Percentiles rank a stretch among this genome's conserved stretches.
phyloP scores from a whole-genome alignment of 2,797 vertebrate genomes.

The Margarornis squamiger region DNA sequence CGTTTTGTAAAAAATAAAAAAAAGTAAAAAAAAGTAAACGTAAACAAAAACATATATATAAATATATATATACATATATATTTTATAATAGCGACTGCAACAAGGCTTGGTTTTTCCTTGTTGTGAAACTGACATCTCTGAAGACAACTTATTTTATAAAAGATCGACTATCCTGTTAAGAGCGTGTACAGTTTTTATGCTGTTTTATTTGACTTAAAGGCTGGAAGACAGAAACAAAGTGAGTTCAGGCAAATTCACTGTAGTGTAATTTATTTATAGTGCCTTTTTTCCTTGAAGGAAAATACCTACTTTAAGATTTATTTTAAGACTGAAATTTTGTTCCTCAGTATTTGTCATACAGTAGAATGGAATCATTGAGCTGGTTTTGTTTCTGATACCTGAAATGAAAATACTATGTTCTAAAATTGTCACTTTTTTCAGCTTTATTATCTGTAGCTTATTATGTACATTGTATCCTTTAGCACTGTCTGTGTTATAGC shows the following conservation, averaged over 20 bases:
- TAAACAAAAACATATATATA: conserved; percentile 75
- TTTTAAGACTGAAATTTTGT: conserved; percentile 96
- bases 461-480: conserved; percentile 84
- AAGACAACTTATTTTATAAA: conserved; percentile 85
- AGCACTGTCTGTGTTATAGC: conserved; percentile 79
- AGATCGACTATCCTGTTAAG: conserved; percentile 84
- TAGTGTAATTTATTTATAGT: conserved; percentile 99
- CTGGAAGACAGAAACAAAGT: conserved; percentile 98
- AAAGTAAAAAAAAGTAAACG: conserved; percentile 75
- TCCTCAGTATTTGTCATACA: conserved; percentile 94
- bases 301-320: conserved; percentile 93
- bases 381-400: conserved; percentile 92
- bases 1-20: conserved; percentile 81
- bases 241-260: conserved; percentile 97
- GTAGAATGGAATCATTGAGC: conserved; percentile 90
- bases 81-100: conserved; percentile 86
- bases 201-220: conserved; percentile 92
- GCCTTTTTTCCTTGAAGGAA: conserved; percentile 99
- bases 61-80: conserved; percentile 79
- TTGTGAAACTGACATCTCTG: conserved; percentile 85
- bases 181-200: conserved; percentile 85
- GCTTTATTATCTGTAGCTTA: conserved; percentile 88
- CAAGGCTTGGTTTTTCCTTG: conserved; percentile 85
- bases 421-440: conserved; percentile 86
- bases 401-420: conserved; percentile 88